Base-by-base conservation (phyloP, 2,888 invertebrate genomes). In the Oxycera nigricornis region DNA sequence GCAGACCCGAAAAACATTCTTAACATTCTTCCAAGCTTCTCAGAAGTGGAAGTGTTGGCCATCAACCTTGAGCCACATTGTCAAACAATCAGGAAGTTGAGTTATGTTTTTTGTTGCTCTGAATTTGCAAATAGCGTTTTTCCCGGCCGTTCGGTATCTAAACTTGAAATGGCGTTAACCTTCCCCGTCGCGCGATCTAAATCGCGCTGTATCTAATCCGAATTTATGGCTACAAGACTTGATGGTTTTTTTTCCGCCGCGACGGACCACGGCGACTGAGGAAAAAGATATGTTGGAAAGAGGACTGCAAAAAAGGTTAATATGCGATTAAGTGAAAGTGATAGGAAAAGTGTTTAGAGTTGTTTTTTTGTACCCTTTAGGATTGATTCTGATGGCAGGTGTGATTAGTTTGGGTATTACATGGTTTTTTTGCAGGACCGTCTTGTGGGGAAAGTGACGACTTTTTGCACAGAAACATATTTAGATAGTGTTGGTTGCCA, bases 131-230 rank as follows among this genome's bases (percentile, higher is more conserved):
- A n/a, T 14, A 46, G 17, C 46, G 46, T 46, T 46, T 46, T 46
- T 46, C 14, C 46, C 46, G 3, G 35, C 11, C 35, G 3, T 46
- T 14, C 46, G 14, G 2, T 46, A 11, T n/a, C n/a, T n/a, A 46
- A 46, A 46, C 46, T 46, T 46, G 46, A 46, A 7, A 46, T 46
- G 46, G 46, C 46, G 46, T 46, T 46, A 46, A 46, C 46, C 46
- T 46, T 46, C 46, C n/a, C 46, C 46, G 46, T 46, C n/a, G n/a
- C n/a, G n/a, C 46, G 46, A 11, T 11, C 17, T 11, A 46, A n/a
- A 46, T 46, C 46, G 17, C 11, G 14, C 46, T 46, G 46, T 14
- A 14, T 14, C 46, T 46, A 46, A 46, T 46, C 14, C 14, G 46
- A 46, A 46, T 46, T 46, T 7, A 46, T 46, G 11, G 46, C 14